Evolutionary conservation across 2,113 vertebrate species (phyloP), one percentile per base, ranked within the genome.

Genomic region (Ochotona princeps): DNA sequence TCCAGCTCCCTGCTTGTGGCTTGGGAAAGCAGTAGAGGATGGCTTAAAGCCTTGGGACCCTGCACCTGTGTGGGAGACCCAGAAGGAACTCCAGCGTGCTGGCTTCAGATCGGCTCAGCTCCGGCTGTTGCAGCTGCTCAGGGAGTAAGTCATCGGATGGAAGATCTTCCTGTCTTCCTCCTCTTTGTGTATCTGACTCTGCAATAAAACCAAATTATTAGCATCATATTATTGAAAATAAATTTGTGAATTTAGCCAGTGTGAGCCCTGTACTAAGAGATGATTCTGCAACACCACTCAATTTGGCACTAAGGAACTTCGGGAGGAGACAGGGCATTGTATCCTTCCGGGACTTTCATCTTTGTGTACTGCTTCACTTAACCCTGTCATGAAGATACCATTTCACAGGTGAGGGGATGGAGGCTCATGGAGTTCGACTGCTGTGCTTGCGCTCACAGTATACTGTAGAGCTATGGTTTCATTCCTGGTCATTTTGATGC

Each of bases 381-480:
- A 89, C 30, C 26, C 8, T 28, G 8, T 92, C 28, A 88, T 61
- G 44, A 65, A 82, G 26, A 92, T 26, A 57, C 21, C 26, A 63
- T 75, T 84, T 92, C 30, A 28, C 35, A 89, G 49, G 47, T 82
- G 61, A 83, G n/a, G 63, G 65, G 25, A 76, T 76, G 35, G 35
- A 88, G 32, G 25, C n/a, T 51, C 49, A 91, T 38, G 80, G 61
- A 81, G n/a, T 65, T 65, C 49, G 82, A 86, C 57, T 76, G 35
- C 5, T 67, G 54, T 91, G 20, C 20, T 35, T 49, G 61, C 93
- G 51, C 54, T 65, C 44, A 60, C 30, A 91, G 26, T 74, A 38
- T 21, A 66, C 61, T 85, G 21, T 23, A 67, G 38, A 87, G 66
- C 28, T 81, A 83, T 18, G 26, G 94, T 79, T 84, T 88, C 35